Evolutionary conservation across 2,888 invertebrate species (phyloP).

Genomic region (Lithophane leautieri): DNA sequence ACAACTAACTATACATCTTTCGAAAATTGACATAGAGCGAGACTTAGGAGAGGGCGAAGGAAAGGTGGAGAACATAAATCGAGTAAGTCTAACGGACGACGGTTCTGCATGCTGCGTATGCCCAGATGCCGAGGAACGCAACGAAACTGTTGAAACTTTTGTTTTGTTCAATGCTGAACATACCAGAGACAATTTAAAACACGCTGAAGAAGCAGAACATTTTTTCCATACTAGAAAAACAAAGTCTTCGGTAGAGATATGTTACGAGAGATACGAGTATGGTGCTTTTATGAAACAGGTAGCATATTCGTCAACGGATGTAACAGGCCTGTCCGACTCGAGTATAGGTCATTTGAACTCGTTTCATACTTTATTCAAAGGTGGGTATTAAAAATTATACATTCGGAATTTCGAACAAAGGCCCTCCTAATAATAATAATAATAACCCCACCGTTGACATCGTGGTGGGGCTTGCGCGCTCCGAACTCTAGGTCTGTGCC

Average conservation of each 20-base stretch:
- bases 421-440: no score
- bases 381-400: slow-evolving; percentile 61
- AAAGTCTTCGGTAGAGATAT: slow-evolving; percentile 77
- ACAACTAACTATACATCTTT: neutral
- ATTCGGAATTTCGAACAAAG: neutral
- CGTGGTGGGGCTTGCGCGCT: no score
- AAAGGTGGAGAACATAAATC: neutral
- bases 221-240: slow-evolving; percentile 63
- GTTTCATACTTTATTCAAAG: slow-evolving; percentile 82
- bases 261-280: slow-evolving; percentile 74
- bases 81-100: neutral
- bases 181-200: slow-evolving; percentile 30
- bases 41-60: neutral
- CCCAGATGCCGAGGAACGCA: neutral
- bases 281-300: slow-evolving; percentile 71
- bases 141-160: slow-evolving; percentile 29
- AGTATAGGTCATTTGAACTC: slow-evolving; percentile 69
- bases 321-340: slow-evolving; percentile 64
- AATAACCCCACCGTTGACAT: no score
- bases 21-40: neutral
- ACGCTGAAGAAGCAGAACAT: slow-evolving; percentile 14
- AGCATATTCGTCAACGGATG: slow-evolving; percentile 74
- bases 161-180: slow-evolving; percentile 48
- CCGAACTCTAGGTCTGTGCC: no score
- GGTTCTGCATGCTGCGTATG: neutral